Evolutionary conservation across 2,113 vertebrate species (phyloP).

Genomic region (Tricholaema leucomelas): DNA sequence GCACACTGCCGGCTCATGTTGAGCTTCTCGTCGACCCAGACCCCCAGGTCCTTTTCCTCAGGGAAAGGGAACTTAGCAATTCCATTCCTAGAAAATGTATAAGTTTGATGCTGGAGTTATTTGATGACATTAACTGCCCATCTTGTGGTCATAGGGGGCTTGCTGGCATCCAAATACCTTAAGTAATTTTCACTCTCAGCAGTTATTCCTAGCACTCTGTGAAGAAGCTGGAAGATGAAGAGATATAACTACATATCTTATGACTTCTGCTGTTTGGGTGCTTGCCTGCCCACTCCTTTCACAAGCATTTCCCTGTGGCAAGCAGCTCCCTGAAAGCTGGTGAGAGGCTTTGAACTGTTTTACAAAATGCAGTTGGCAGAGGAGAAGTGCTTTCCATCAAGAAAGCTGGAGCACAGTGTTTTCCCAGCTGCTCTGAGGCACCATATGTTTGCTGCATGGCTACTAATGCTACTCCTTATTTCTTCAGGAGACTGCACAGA

Average conservation of each 20-base stretch:
- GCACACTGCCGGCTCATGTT: no score
- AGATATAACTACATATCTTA: conserved; percentile 7
- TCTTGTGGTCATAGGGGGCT: neutral
- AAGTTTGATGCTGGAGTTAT: neutral
- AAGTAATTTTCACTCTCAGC: neutral
- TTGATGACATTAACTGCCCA: neutral
- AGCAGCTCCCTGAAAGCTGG: conserved; percentile 60
- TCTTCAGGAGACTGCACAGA: conserved; percentile 7
- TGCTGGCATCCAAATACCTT: neutral
- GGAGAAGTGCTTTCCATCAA: conserved; percentile 51
- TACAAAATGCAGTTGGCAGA: conserved; percentile 66
- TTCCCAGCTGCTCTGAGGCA: conserved; percentile 53
- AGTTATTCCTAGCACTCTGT: neutral
- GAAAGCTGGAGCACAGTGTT: conserved; percentile 61
- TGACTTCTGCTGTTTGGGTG: conserved; percentile 67
- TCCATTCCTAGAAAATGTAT: neutral
- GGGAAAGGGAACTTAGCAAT: no score
- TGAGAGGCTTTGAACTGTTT: conserved; percentile 71
- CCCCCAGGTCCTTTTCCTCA: no score
- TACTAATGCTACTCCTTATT: conserved; percentile 47
- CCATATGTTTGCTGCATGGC: conserved; percentile 52
- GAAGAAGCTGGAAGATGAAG: neutral
- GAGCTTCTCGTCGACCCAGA: no score
- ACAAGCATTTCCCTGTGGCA: conserved; percentile 60
- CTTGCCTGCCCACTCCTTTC: conserved; percentile 66